phyloP scores from a whole-genome alignment of 2,113 vertebrate genomes.

The Phasianus colchicus region DNA sequence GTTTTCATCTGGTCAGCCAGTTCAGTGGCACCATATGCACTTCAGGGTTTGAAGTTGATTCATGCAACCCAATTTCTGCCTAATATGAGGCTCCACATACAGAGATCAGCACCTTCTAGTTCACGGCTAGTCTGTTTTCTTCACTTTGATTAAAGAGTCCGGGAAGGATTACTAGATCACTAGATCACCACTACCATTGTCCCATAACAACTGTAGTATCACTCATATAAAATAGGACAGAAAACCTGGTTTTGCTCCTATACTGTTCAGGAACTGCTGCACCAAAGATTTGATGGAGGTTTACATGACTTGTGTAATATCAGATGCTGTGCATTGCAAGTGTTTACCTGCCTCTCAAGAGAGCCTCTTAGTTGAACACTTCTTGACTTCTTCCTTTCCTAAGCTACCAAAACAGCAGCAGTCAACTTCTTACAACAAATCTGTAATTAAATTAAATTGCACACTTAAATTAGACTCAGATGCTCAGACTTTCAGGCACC shows the following conservation, averaged over 20 bases:
- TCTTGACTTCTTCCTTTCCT: background rate
- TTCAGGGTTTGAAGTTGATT: background rate
- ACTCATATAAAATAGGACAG: background rate
- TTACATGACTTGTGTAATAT: background rate
- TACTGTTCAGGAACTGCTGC: background rate
- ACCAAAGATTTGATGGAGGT: background rate
- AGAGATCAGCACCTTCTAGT: rapidly evolving
- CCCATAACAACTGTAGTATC: background rate
- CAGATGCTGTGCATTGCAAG: background rate
- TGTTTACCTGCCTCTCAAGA: background rate
- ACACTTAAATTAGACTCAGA: slow-evolving; percentile 23
- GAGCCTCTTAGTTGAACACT: background rate
- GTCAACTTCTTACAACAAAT: background rate
- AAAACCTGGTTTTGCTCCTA: background rate
- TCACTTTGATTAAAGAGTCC: background rate
- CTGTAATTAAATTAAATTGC: slow-evolving; percentile 7
- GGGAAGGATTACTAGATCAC: background rate
- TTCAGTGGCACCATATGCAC: background rate
- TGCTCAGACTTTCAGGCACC: background rate
- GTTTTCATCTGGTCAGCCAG: background rate
- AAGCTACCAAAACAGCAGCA: background rate
- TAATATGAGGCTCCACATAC: background rate
- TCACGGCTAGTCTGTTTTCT: background rate
- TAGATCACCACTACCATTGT: background rate
- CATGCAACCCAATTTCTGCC: background rate